Base-by-base conservation (phyloP, 2,888 invertebrate genomes). In the Aphidius colemani region DNA sequence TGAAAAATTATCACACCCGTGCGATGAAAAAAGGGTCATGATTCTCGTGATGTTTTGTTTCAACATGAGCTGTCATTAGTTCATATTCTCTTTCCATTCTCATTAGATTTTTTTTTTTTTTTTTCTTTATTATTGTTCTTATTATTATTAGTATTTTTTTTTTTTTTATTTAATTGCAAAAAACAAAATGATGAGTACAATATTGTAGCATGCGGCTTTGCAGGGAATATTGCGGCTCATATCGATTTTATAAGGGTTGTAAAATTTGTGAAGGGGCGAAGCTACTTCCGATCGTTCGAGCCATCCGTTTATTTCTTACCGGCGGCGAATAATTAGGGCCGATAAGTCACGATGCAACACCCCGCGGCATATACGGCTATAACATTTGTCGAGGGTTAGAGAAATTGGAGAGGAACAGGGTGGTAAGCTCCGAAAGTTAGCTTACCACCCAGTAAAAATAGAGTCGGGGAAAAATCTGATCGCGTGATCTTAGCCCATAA, bases 1-100 rank as follows among this genome's bases (percentile, higher is more conserved):
- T 81, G 79, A 79, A 80, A 80, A 81, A 81, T 81, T 80, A 81
- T 81, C 81, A 80, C 80, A 77, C 81, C 78, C 75, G 75, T 55
- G 55, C 75, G 73, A 74, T 67, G 68, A 63, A 55, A 63, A 18
- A 58, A 65, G 64, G 53, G 41, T 48, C 43, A 58, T 55, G 61
- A 30, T 56, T 45, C 48, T 61, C 50, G 41, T 48, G 53, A 57
- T 59, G 62, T 59, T 67, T 68, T 69, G 65, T 70, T 69, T 69
- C 65, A 64, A 68, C 62, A 67, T 67, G 64, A 69, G 68, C 67
- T 65, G 48, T 43, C 7, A 30, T 30, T 30, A 30, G 30, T 30
- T 30, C 30, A 30, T 30, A 30, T 30, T 30, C 30, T 30, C 30
- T 30, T 30, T 30, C 5, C 30, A 30, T 30, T 30, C 30, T 30